Evolutionary conservation across 2,888 invertebrate genomes (phyloP).

Genomic region (Sisyra terminalis): DNA sequence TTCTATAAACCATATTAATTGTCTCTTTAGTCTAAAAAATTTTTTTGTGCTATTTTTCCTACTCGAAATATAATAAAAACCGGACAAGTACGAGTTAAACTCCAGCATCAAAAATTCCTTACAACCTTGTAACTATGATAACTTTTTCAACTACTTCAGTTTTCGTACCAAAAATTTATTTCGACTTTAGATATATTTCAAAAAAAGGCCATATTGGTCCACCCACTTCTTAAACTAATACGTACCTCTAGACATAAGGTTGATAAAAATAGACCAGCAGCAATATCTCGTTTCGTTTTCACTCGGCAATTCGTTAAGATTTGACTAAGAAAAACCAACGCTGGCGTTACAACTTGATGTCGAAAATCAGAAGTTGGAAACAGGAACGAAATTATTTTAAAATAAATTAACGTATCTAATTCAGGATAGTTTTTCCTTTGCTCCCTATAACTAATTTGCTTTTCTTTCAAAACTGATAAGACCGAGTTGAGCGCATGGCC

Average conservation of each 20-base stretch:
- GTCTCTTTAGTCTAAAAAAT: too few relatives aligned
- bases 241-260: slow-evolving; percentile 56
- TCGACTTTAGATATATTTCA: not conserved
- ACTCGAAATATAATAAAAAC: too few relatives aligned
- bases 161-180: not conserved
- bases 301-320: slow-evolving; percentile 50
- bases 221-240: slow-evolving; percentile 9
- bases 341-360: slow-evolving; percentile 80
- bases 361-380: slow-evolving; percentile 84
- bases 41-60: too few relatives aligned
- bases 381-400: slow-evolving; percentile 63
- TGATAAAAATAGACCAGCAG: slow-evolving; percentile 60
- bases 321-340: slow-evolving; percentile 65
- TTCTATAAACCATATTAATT: too few relatives aligned
- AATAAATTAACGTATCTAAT: slow-evolving; percentile 56
- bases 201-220: not conserved
- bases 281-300: slow-evolving; percentile 45
- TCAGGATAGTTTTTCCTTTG: slow-evolving; percentile 39
- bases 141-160: too few relatives aligned
- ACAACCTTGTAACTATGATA: not conserved
- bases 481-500: slow-evolving; percentile 47
- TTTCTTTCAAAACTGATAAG: slow-evolving; percentile 53
- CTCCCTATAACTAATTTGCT: slow-evolving; percentile 41
- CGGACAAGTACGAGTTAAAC: too few relatives aligned
- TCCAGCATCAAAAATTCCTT: too few relatives aligned